A percentile compares a stretch with the other conserved stretches of the same genome.
These are phyloP conservation scores for Stichopus horrens DNA, from an alignment of 53 echinoderm and acorn worm genomes.

Conservation along the genomic window DNA sequence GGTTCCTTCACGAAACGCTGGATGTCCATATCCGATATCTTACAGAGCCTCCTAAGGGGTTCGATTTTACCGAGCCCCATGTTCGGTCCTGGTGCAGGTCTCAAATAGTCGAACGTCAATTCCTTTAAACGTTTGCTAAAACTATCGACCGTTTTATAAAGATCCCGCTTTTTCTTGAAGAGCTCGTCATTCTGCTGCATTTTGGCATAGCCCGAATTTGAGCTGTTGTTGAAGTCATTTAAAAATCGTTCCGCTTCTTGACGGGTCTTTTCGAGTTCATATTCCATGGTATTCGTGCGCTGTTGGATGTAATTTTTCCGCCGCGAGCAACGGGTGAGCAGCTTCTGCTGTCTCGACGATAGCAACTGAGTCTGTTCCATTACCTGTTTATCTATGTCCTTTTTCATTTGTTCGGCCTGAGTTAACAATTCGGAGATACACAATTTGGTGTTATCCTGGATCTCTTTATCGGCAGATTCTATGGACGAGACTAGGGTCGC, in stretches of 20 bases:
- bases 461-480: not conserved
- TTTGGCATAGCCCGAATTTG: not conserved
- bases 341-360: not conserved
- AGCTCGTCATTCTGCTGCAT: not conserved
- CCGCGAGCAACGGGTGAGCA: not conserved
- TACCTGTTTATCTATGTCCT: constrained; percentile 6
- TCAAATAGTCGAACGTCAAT: not conserved
- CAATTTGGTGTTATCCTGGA: not conserved
- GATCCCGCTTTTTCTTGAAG: not conserved
- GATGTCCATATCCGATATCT: not conserved
- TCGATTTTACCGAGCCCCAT: constrained; percentile 3
- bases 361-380: not conserved
- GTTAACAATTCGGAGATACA: not conserved
- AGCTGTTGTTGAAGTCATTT: not conserved
- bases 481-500: not conserved
- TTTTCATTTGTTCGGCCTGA: constrained; percentile 9
- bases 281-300: not conserved
- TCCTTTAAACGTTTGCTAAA: not conserved
- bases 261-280: not conserved
- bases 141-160: not conserved
- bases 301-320: constrained; percentile 18
- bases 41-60: not conserved
- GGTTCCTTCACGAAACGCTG: not conserved
- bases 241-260: not conserved
- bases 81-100: not conserved